These are phyloP conservation scores for Damaliscus lunatus DNA, from an alignment of 2,113 vertebrate genomes.

Conservation along the genomic window DNA sequence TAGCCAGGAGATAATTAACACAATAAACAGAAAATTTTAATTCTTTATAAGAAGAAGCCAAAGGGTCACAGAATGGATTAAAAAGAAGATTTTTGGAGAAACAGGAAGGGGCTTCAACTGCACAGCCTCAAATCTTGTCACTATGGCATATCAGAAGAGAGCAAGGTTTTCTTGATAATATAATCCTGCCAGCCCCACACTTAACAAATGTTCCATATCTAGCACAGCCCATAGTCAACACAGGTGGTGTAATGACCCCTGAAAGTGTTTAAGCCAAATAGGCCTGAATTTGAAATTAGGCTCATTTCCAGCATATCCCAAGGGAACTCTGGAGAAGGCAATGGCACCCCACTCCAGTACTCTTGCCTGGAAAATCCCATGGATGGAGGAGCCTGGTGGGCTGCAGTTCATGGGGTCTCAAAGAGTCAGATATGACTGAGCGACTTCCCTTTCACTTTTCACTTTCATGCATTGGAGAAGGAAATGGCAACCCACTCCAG, in stretches of 20 bases:
- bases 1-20: neutral
- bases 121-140: neutral
- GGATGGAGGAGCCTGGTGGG: no score
- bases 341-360: no score
- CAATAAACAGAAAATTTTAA: neutral
- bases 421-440: no score
- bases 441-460: no score
- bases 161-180: neutral
- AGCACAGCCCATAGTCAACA: neutral
- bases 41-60: neutral
- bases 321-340: neutral
- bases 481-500: no score
- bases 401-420: no score
- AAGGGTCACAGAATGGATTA: neutral
- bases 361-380: no score
- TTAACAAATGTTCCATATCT: neutral
- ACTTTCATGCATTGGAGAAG: no score
- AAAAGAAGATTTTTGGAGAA: neutral
- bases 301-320: neutral
- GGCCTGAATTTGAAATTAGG: neutral
- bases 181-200: neutral
- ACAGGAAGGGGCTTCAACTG: neutral
- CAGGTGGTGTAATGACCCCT: neutral
- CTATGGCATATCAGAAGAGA: neutral
- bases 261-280: neutral